Base-by-base conservation (phyloP, 2,888 invertebrate species). In the Schizotus pectinicornis region DNA sequence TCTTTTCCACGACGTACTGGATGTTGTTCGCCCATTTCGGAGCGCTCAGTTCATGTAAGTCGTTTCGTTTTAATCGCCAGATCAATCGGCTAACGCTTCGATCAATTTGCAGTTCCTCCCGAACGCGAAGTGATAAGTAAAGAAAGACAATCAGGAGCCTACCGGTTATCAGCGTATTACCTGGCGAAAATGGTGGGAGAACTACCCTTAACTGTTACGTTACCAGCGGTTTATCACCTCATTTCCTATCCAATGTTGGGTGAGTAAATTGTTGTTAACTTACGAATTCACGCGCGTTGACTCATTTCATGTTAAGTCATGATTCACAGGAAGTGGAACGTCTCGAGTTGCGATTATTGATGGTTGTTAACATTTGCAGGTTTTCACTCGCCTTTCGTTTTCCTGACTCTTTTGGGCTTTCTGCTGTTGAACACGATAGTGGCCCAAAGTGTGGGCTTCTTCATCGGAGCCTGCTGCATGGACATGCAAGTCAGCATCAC, bases 181-280 rank as follows among this genome's bases (percentile, higher is more conserved):
- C 77, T 91, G 74, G 90, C 92, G 59, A 91, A 92, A 80, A 90
- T 90, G 88, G 85, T 89, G 61, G 90, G 91, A 56, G 92, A 92
- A 77, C 76, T 91, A 70, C 91, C 91, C 6, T 77, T 91, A 65
- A 88, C 88, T 38, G 83, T 91, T 68, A 86, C 89, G 35, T 80
- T 91, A 71, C 91, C 91, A 56, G 87, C 89, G 38, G 85, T 90
- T 71, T 91, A 90, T 81, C 88, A 89, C 77, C 80, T 88, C 70
- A 88, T 91, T 68, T 87, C 89, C 63, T 92, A 91, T 79, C 89
- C 90, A 67, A 86, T 91, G 86, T 81, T 91, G 75, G 90, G 76
- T 77, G 67, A 67, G 71, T 64, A n/a, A 31, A 22, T 22, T 22
- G 22, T 22, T 22, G 22, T 22, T 22, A 22, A 22, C 22, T 22